These are phyloP conservation scores for Drosophila equinoxialis DNA, from an alignment of 1,140 invertebrate genomes.

Conservation along the genomic window DNA sequence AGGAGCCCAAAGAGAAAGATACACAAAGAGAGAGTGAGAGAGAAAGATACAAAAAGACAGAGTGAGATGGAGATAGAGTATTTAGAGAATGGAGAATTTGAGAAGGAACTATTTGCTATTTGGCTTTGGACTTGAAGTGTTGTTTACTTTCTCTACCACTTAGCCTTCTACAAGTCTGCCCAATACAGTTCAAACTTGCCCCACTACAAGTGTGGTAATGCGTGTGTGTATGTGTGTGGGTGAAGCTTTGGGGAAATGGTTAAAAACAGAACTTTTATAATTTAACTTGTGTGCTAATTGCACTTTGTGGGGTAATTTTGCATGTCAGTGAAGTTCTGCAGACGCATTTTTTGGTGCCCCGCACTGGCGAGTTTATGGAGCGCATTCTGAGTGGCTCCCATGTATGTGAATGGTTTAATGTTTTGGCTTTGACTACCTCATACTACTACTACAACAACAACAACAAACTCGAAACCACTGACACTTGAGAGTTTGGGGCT, in stretches of 20 bases:
- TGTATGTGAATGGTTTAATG: constrained; percentile 38
- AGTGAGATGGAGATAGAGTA: background rate
- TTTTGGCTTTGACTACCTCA: constrained; percentile 40
- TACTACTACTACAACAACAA: constrained; percentile 32
- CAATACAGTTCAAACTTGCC: constrained; percentile 1
- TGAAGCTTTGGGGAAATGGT: constrained; percentile 35
- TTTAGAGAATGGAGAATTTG: background rate
- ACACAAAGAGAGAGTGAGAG: background rate
- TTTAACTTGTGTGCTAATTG: constrained; percentile 75
- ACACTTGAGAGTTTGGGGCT: constrained; percentile 23
- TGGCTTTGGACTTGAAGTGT: constrained; percentile 71
- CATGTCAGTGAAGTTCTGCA: constrained; percentile 66
- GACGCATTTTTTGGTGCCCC: constrained; percentile 41
- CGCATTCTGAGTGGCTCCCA: constrained; percentile 7
- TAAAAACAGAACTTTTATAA: constrained; percentile 73
- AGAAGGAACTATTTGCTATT: constrained; percentile 66
- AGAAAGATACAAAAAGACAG: background rate
- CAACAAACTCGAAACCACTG: constrained; percentile 31
- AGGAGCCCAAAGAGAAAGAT: constrained; percentile 8
- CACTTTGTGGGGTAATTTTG: constrained; percentile 75
- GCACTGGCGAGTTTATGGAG: constrained; percentile 16
- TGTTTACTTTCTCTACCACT: constrained; percentile 50
- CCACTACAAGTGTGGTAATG: constrained; percentile 24
- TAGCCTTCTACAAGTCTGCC: background rate
- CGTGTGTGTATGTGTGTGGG: constrained; percentile 5